A percentile compares a stretch with the other conserved stretches of the same genome.
These are phyloP conservation scores for Leucoptera coffeella DNA, from an alignment of 2,888 invertebrate genomes.

Conservation along the genomic window DNA sequence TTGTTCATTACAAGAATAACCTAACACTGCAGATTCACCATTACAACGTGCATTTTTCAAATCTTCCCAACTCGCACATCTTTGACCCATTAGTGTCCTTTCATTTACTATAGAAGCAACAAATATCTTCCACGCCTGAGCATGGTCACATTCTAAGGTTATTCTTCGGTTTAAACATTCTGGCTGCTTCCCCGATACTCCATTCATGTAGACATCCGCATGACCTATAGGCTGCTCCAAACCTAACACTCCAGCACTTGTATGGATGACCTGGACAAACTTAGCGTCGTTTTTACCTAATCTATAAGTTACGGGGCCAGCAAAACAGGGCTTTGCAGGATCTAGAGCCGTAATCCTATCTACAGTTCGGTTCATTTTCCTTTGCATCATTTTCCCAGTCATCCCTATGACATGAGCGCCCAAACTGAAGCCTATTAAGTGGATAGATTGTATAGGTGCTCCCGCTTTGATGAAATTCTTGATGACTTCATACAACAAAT, in stretches of 20 bases:
- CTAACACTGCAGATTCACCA: slow-evolving; percentile 17
- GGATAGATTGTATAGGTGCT: slow-evolving; percentile 33
- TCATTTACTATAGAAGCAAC: slow-evolving; percentile 18
- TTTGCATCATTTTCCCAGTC: slow-evolving; percentile 22
- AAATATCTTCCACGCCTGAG: slow-evolving; percentile 27
- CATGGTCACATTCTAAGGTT: slow-evolving; percentile 31
- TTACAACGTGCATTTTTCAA: slow-evolving; percentile 15
- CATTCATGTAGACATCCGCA: slow-evolving; percentile 34
- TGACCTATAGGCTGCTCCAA: slow-evolving; percentile 26
- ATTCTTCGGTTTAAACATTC: slow-evolving; percentile 21
- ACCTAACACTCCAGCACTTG: slow-evolving; percentile 29
- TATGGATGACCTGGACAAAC: slow-evolving; percentile 34
- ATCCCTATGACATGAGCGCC: slow-evolving; percentile 58
- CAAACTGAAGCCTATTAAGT: slow-evolving; percentile 57
- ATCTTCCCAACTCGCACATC: slow-evolving; percentile 19
- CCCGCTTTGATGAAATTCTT: slow-evolving; percentile 16
- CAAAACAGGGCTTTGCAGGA: slow-evolving; percentile 34
- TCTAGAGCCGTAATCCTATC: slow-evolving; percentile 30
- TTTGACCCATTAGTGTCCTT: slow-evolving; percentile 13
- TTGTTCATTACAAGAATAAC: slow-evolving; percentile 15
- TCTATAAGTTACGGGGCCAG: slow-evolving; percentile 12
- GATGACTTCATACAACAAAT: slow-evolving; percentile 17
- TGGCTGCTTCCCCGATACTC: slow-evolving; percentile 23
- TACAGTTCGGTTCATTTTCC: slow-evolving; percentile 13
- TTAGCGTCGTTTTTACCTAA: slow-evolving; percentile 19